Evolutionary conservation across 2,797 vertebrate genomes (phyloP), one percentile per base, ranked within the genome.

Genomic region (Ptychobarbus kaznakovi): DNA sequence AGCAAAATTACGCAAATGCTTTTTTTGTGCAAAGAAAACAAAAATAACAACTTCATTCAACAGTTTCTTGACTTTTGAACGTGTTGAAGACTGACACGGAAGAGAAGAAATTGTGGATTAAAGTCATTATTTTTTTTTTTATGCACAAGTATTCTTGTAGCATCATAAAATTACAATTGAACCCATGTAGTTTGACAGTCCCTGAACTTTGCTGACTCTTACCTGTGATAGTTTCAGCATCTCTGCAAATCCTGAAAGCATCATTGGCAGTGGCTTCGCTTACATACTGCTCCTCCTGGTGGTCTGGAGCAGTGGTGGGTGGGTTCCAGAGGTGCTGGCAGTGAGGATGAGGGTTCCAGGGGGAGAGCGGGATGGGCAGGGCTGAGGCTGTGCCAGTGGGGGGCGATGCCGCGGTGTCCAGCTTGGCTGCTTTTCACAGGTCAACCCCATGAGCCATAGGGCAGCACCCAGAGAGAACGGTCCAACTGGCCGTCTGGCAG

Each of bases 161-260:
- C 13, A 16, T 49, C 46, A 49, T 15, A 49, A 16, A 51, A 18
- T 20, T 20, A 20, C 51, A 51, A 5, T 7, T 51, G 16, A 51
- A 51, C 49, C 8, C 9, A 58, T n/a, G 9, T 9, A 9, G 7
- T 56, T 56, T 20, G 25, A 51, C 25, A 53, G 73, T 22, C 18
- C 49, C 18, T 3, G 0, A 38, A 56, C 32, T 76, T 76, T 76
- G 49, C 22, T 25, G 32, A 11, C 38, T 87, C 90, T 40, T 93
- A 99, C 98, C 98, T 72, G 98, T 99, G 94, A 99, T 98, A 94
- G 98, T 99, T 95, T 96, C 96, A 90, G 97, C 98, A 98, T 99
- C 98, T 93, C 95, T 96, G 95, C 93, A 96, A 92, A 90, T 91
- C 88, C 92, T 92, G 80, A 93, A 90, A 91, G 94, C 93, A 87